Evolutionary conservation across 1,140 invertebrate genomes (phyloP), one percentile per base, ranked within the genome.

Genomic region (Drosophila orena): DNA sequence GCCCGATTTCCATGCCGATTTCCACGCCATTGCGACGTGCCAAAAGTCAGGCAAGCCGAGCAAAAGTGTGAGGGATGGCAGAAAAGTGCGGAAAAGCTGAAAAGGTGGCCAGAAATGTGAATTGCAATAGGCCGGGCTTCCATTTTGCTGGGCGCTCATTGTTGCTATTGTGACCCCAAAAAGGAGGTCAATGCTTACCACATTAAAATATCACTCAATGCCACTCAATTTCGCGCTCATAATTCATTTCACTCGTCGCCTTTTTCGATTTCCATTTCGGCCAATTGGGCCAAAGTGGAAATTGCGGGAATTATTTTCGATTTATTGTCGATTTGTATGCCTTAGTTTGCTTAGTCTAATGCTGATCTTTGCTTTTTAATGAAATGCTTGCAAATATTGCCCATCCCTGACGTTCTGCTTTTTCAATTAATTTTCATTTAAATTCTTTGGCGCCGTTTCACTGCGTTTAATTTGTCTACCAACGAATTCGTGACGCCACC

Each of bases 1-100:
- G 61, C 3, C 24, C 66, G 50, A 69, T 69, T 46, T 70, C 11
- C 24, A 24, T 8, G 66, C 50, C 40, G n/a, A 40, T 40, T n/a
- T n/a, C n/a, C n/a, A 27, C 42, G 77, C 17, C 17, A 17, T 17
- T 17, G 17, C 64, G 81, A 88, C 81, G 81, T 86, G 81, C 81
- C 81, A 88, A 79, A 79, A 88, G 81, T 81, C 81, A 86, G 79
- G 83, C 65, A 78, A 71, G 65, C 78, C 68, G 62, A 57, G 46
- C 66, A 40, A 20, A 46, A 60, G 22, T 56, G 55, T 47, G 38
- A 40, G 38, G 37, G 38, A 47, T n/a, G 20, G 14, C 17, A 15
- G 30, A 6, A 47, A 47, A 27, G 46, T 47, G 17, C 1, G 17
- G 37, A 6, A n/a, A n/a, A n/a, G n/a, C n/a, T n/a, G n/a, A n/a